Evolutionary conservation across 92 coral and sea anemone genomes (phyloP), one percentile per base, ranked within the genome.

Genomic region (Montipora capitata): DNA sequence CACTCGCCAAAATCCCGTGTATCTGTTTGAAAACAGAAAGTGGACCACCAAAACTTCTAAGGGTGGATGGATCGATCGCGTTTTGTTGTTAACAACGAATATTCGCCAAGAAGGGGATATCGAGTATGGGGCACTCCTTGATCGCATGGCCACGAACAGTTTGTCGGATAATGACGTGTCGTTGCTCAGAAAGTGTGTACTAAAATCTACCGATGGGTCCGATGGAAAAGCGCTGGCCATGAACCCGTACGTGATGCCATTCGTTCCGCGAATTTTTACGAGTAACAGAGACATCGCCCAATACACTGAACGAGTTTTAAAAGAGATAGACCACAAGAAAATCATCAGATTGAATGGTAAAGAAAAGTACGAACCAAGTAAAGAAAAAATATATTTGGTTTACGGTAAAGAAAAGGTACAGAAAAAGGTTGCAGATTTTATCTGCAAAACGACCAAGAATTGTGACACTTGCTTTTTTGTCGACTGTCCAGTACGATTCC

Each of bases 11-110:
- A 52, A 75, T 4, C 66, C 79, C 65, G 35, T 27, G 65, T 75
- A 52, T 65, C 10, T 75, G 65, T 75, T 75, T 65, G 79, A 75
- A 1, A 17, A 75, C 4, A 7, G 4, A 0, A 75, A 75, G 44
- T 75, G 79, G 79, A 51, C 45, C 5, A 75, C 64, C 16, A 35
- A 5, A 10, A 75, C 79, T 4, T 27, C 65, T 51, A 2, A 10
- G 1, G 64, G 42, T 10, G 79, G 79, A 10, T 75, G 79, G 79
- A 44, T 75, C 43, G 79, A 75, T 57, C 65, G 65, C 16, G 79
- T 75, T 35, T 44, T 75, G 8, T 15, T 16, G 7, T 65, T 75
- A 17, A 14, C 51, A 62, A 35, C 65, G 44, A 75, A 75, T 18
- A 18, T 75, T 13, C 65, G 79, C 0, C 79, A 75, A 75, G 79